These are phyloP conservation scores for Anas capensis DNA, from an alignment of 2,797 vertebrate species.

Conservation along the genomic window DNA sequence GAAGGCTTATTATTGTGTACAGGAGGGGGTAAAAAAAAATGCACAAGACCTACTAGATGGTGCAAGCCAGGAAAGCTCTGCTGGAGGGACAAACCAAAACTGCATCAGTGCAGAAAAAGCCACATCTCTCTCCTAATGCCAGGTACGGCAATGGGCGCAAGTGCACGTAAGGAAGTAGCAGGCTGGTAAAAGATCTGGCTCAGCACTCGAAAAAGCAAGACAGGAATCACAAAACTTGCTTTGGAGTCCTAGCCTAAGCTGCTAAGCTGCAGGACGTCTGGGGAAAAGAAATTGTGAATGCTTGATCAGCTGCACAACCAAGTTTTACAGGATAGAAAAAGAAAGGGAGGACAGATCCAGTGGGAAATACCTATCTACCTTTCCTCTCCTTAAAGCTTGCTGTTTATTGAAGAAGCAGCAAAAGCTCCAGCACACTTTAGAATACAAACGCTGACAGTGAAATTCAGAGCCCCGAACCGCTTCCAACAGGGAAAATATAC, in stretches of 20 bases:
- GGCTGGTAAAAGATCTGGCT: not conserved
- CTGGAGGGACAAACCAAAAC: not conserved
- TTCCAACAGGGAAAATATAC: conserved; percentile 68
- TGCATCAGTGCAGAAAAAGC: not conserved
- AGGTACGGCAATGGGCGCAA: rapidly evolving
- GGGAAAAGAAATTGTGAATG: not conserved
- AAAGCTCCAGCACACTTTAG: conserved; percentile 10
- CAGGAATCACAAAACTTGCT: not conserved
- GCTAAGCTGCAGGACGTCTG: not conserved
- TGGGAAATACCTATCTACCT: not conserved
- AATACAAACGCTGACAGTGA: conserved; percentile 35
- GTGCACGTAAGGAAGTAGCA: not conserved
- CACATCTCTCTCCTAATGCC: not conserved
- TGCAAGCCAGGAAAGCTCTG: not conserved
- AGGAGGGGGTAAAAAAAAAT: not conserved
- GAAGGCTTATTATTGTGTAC: not conserved
- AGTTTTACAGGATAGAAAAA: not conserved
- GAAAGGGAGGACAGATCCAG: not conserved
- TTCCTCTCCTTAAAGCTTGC: conserved; percentile 22
- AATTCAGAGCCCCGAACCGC: conserved; percentile 55
- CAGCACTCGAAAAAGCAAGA: not conserved
- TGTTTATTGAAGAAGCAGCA: conserved; percentile 56
- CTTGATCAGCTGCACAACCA: not conserved
- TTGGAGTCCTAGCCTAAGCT: not conserved
- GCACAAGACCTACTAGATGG: not conserved